Evolutionary conservation across 2,113 vertebrate genomes (phyloP), one percentile per base, ranked within the genome.

Genomic region (Colistium nudipinnis): DNA sequence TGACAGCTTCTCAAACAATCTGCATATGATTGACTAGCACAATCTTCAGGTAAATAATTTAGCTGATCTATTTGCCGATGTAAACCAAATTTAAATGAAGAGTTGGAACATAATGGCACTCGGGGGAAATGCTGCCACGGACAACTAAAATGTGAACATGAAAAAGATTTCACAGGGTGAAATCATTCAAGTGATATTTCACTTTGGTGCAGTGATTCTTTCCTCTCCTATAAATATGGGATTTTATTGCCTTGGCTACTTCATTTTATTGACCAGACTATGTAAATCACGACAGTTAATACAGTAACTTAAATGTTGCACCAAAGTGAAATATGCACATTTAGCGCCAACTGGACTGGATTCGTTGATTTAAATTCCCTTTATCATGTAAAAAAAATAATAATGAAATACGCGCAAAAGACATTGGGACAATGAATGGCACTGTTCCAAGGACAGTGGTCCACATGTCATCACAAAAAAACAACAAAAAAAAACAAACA

Each of bases 361-460:
- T 84, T 80, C 80, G 75, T 75, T 73, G 57, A 30, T 73, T 84
- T 70, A 62, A 69, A 64, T 89, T 91, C 88, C 90, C 87, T 89
- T 91, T 87, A 65, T 72, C 51, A 31, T 74, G 5, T 28, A 61
- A 70, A 70, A 77, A 71, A 63, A 76, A 20, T 70, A 27, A 52
- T 4, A 68, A 64, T 84, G 82, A 88, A 82, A 82, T 74, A 87
- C 44, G 66, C 30, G 64, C 55, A 63, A 47, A n/a, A 68, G 33
- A 77, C 33, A 55, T 31, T 33, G 49, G 30, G 33, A 70, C 56
- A 52, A 51, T 19, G 71, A 20, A 39, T 27, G 16, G 41, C 57
- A 70, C 30, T 17, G 7, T 28, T 68, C 10, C 33, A 83, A 52
- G 12, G 60, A 67, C 30, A 59, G 54, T 3, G 43, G 44, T 24